Percentiles rank a stretch among this genome's conserved stretches.
Conservation (phyloP, 2,888 invertebrate genomes). For the Macrophya alboannulata region DNA sequence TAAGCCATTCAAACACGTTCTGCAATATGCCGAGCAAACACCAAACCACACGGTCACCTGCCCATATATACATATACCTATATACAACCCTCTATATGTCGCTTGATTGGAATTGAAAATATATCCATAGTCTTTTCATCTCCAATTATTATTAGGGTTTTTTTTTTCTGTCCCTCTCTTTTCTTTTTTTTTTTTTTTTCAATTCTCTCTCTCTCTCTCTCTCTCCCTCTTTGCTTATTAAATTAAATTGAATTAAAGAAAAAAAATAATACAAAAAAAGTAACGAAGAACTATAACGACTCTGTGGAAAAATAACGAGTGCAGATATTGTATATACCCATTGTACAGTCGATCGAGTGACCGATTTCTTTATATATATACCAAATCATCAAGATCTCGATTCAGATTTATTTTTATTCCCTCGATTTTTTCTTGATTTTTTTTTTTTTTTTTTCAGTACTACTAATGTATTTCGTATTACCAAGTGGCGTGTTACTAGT, state of each 20-base stretch:
- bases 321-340: no score
- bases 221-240: no score
- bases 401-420: background rate
- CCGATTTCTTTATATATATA: no score
- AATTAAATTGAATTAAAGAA: no score
- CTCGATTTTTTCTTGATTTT: no score
- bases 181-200: background rate
- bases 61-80: background rate
- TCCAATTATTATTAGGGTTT: background rate
- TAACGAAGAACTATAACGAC: no score
- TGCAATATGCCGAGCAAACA: conserved; percentile 52
- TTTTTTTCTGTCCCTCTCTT: no score
- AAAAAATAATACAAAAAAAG: no score
- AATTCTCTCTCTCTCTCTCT: background rate
- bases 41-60: background rate
- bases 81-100: background rate
- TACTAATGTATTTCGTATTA: conserved; percentile 71
- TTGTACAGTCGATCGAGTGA: no score
- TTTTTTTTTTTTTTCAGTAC: background rate
- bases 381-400: no score
- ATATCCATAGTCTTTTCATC: background rate
- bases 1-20: conserved; percentile 53
- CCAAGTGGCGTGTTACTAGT: conserved; percentile 67
- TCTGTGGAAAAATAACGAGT: no score
- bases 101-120: conserved; percentile 29